Evolutionary conservation across 2,113 vertebrate genomes (phyloP).

Genomic region (Copsychus sechellarum): DNA sequence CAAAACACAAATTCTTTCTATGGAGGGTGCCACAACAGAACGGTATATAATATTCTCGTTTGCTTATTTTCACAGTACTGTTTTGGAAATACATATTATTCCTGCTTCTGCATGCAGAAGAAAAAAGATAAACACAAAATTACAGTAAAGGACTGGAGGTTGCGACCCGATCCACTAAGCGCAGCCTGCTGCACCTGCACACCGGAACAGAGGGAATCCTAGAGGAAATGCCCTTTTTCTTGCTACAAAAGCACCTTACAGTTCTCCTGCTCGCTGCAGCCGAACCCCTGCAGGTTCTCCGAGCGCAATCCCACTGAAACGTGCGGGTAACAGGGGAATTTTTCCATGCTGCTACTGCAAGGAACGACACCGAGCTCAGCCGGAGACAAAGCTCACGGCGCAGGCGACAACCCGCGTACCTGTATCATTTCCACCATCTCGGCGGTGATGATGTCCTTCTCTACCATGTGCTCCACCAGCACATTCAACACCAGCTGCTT

Average conservation of each 20-base stretch:
- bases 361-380: rapidly evolving
- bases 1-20: neutral
- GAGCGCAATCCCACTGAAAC: rapidly evolving
- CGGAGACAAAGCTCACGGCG: rapidly evolving
- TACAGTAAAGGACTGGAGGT: neutral
- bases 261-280: neutral
- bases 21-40: neutral
- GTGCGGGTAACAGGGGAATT: rapidly evolving
- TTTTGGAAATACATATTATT: neutral
- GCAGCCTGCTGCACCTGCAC: neutral
- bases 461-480: constrained; percentile 74
- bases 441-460: constrained; percentile 74
- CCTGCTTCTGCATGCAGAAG: neutral
- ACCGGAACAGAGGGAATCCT: rapidly evolving
- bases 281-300: rapidly evolving
- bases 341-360: rapidly evolving
- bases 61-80: neutral
- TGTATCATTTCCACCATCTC: constrained; percentile 78
- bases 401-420: neutral
- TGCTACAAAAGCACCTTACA: neutral
- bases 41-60: rapidly evolving
- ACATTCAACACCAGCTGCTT: constrained; percentile 74
- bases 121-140: neutral
- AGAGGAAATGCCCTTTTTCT: neutral
- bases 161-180: neutral